Evolutionary conservation across 2,797 vertebrate genomes (phyloP).

Genomic region (Phyllotis vaccarum): DNA sequence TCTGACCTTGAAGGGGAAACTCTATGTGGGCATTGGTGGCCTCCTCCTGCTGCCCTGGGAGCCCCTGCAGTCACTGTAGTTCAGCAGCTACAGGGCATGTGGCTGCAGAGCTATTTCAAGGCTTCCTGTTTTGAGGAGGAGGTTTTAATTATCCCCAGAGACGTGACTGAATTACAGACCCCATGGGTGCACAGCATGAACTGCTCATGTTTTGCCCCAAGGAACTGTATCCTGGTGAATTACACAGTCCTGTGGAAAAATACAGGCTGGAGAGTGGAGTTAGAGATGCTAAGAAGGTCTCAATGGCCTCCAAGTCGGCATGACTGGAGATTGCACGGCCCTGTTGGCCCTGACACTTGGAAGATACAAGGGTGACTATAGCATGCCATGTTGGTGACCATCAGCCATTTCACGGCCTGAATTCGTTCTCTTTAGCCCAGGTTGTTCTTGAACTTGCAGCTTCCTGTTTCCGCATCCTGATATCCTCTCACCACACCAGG

Average conservation of each 20-base stretch:
- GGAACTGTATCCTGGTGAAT: conserved; percentile 70
- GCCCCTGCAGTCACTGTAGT: neutral
- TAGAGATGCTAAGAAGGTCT: conserved; percentile 19
- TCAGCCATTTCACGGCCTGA: neutral
- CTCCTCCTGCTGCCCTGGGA: neutral
- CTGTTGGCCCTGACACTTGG: rapidly evolving
- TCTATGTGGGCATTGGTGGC: neutral
- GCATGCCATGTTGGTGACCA: rapidly evolving
- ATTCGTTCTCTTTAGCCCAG: neutral
- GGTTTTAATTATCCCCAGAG: conserved; percentile 68
- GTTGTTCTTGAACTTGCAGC: neutral
- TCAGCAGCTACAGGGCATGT: neutral
- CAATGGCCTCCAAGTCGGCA: neutral
- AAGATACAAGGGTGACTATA: neutral
- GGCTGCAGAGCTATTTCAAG: neutral
- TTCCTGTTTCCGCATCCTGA: neutral
- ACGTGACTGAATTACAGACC: conserved; percentile 61
- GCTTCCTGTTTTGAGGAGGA: conserved; percentile 36
- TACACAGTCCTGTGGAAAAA: conserved; percentile 54
- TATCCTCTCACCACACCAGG: neutral
- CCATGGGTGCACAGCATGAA: neutral
- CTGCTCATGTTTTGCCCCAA: conserved; percentile 58
- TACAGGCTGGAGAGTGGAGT: neutral
- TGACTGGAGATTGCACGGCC: rapidly evolving
- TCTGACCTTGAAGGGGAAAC: neutral